Percentiles rank a stretch among this genome's conserved stretches.
Evolutionary conservation across 64 coral and sea anemone species (phyloP).

Genomic region (Montipora efflorescens): DNA sequence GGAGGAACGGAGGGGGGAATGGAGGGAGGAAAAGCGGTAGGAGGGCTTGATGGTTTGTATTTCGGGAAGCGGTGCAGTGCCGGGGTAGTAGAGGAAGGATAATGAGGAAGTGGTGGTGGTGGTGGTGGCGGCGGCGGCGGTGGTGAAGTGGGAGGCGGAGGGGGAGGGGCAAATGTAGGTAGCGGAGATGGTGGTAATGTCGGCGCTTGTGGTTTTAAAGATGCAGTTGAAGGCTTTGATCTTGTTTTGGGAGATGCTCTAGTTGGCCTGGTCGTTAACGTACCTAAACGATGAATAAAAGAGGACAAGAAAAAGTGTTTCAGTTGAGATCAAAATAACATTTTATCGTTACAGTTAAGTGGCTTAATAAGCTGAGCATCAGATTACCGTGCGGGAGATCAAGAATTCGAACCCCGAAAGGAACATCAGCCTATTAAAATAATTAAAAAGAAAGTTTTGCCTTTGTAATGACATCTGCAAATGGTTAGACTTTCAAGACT

Average conservation of each 20-base stretch:
- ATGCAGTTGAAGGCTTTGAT: neutral
- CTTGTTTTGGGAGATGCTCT: neutral
- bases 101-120: neutral
- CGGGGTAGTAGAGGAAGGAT: too few species aligned
- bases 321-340: too few species aligned
- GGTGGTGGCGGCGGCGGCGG: neutral
- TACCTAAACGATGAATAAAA: neutral
- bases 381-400: too few species aligned
- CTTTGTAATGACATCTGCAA: too few species aligned
- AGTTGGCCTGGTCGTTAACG: conserved; percentile 33
- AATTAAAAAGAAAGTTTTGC: too few species aligned
- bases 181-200: conserved; percentile 11
- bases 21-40: neutral
- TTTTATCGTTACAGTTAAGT: too few species aligned
- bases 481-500: too few species aligned
- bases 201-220: neutral
- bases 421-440: too few species aligned
- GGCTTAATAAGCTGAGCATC: too few species aligned
- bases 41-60: neutral
- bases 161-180: conserved; percentile 8
- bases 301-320: neutral
- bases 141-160: neutral
- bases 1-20: neutral
- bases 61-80: neutral
- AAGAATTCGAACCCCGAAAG: too few species aligned